phyloP scores from a whole-genome alignment of 2,113 vertebrate genomes.

The Prolemur simus region DNA sequence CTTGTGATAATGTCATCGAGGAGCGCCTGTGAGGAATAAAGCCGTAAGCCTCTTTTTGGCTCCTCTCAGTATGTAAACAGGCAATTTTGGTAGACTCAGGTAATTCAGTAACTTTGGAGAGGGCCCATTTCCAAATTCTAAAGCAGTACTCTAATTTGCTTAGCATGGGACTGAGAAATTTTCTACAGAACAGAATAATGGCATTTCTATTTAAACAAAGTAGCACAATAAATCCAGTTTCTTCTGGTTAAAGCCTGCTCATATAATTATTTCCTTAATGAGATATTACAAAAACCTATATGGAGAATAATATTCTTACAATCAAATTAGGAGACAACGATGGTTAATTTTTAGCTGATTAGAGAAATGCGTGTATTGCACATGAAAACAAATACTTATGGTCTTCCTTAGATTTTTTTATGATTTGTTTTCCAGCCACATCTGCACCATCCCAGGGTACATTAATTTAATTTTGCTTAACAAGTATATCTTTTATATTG shows the following conservation, averaged over 20 bases:
- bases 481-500: constrained; percentile 75
- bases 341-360: constrained; percentile 81
- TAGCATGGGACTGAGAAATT: constrained; percentile 47
- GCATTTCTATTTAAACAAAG: constrained; percentile 81
- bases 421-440: constrained; percentile 53
- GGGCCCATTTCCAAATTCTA: constrained; percentile 18
- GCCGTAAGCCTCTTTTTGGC: not conserved
- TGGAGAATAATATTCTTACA: constrained; percentile 81
- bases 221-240: constrained; percentile 77
- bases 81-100: constrained; percentile 29
- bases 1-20: constrained; percentile 70
- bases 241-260: constrained; percentile 74
- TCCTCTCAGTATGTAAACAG: not conserved
- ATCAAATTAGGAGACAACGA: constrained; percentile 80
- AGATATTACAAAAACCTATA: constrained; percentile 79
- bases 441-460: constrained; percentile 52
- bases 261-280: constrained; percentile 77
- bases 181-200: constrained; percentile 74
- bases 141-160: constrained; percentile 6
- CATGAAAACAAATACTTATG: constrained; percentile 74
- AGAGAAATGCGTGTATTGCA: constrained; percentile 73
- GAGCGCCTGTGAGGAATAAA: constrained; percentile 36
- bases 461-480: constrained; percentile 80
- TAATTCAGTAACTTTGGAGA: constrained; percentile 59
- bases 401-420: constrained; percentile 30